Evolutionary conservation across 2,113 vertebrate species (phyloP).

Genomic region (Callithrix jacchus): DNA sequence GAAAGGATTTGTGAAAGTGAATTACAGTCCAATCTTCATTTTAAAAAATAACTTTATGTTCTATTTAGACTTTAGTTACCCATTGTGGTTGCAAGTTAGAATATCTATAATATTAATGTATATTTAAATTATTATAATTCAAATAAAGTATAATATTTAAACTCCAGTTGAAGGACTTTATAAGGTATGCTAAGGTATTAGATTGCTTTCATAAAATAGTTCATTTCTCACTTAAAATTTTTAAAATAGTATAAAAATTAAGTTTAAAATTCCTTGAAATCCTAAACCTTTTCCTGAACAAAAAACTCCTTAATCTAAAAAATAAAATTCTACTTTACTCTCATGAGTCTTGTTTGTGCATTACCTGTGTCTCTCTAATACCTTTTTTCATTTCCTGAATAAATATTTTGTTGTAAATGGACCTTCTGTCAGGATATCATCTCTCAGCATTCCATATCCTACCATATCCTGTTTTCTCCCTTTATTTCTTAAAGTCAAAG

Average conservation of each 20-base stretch:
- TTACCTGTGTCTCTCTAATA: background rate
- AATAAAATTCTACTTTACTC: background rate
- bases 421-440: background rate
- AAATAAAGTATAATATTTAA: background rate
- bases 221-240: background rate
- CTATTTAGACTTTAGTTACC: background rate
- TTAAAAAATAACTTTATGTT: background rate
- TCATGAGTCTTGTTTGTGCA: background rate
- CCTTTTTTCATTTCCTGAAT: background rate
- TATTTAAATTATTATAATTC: too few relatives aligned
- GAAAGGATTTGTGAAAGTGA: background rate
- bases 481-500: conserved; percentile 44
- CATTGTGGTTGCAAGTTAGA: background rate
- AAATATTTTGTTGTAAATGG: background rate
- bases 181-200: background rate
- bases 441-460: background rate
- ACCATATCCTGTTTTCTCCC: background rate
- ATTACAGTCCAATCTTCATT: background rate
- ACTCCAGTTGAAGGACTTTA: background rate
- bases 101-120: background rate
- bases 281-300: background rate
- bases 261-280: background rate
- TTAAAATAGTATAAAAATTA: background rate
- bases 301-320: background rate
- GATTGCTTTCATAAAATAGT: background rate